phyloP scores from a whole-genome alignment of 2,888 invertebrate genomes.

The Archips crataeganus region DNA sequence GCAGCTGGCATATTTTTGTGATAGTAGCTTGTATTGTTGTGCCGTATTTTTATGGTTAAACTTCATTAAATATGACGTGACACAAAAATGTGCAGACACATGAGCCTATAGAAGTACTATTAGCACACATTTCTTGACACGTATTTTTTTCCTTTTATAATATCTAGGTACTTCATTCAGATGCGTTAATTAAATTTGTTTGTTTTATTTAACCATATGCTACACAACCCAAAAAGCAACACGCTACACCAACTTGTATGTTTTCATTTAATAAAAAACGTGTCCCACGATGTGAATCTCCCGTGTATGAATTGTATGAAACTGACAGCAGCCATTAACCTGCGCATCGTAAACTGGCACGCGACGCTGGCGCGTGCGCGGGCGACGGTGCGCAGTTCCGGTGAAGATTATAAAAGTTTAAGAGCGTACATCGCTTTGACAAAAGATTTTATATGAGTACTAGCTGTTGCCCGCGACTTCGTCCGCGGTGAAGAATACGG shows the following conservation, averaged over 20 bases:
- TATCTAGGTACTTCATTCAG: too few relatives aligned
- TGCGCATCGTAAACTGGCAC: conserved; percentile 17
- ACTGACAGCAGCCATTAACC: conserved; percentile 12
- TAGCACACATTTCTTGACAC: not conserved
- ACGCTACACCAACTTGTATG: not conserved
- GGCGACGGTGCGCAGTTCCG: conserved; percentile 30
- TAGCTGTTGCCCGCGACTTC: too few relatives aligned
- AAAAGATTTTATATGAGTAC: too few relatives aligned
- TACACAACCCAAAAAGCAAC: not conserved
- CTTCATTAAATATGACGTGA: too few relatives aligned
- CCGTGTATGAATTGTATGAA: not conserved
- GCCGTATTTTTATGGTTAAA: too few relatives aligned
- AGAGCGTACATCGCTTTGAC: not conserved
- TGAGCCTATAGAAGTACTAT: too few relatives aligned
- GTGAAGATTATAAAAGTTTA: conserved; percentile 21
- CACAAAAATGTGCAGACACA: too few relatives aligned
- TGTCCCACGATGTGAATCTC: conserved; percentile 18
- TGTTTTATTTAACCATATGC: not conserved
- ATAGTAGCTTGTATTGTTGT: too few relatives aligned
- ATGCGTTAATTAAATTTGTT: not conserved
- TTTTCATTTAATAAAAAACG: not conserved
- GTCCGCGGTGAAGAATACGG: too few relatives aligned
- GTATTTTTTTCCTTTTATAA: not conserved
- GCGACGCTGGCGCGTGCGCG: conserved; percentile 42
- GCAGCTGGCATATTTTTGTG: too few relatives aligned